A percentile compares a stretch with the other conserved stretches of the same genome.
Conservation (phyloP, 53 echinoderm and acorn worm genomes). For the Mesocentrotus franciscanus region DNA sequence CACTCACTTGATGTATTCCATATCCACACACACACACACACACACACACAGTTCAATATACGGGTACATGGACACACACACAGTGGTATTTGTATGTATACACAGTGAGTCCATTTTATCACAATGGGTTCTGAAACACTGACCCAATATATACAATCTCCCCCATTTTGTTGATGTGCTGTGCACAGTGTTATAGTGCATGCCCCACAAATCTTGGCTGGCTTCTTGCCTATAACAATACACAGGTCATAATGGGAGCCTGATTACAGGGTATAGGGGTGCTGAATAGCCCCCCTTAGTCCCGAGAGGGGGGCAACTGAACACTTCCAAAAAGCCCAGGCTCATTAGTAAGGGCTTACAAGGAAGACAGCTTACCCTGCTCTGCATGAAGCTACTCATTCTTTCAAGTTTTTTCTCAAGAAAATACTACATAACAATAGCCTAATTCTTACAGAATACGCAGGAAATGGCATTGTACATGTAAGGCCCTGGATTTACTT, state of each 20-base stretch:
- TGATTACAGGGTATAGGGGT: conserved; percentile 41
- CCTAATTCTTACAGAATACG: background rate
- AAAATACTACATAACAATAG: conserved; percentile 5
- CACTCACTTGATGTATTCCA: background rate
- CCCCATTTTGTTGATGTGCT: conserved; percentile 32
- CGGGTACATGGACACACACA: background rate
- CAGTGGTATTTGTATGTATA: conserved; percentile 42
- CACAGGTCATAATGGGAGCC: conserved; percentile 40
- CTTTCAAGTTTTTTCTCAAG: conserved; percentile 44
- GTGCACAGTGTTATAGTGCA: background rate
- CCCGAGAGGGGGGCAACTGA: conserved; percentile 23
- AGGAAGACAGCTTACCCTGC: background rate
- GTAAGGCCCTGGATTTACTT: background rate
- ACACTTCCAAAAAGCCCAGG: conserved; percentile 26
- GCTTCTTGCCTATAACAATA: conserved; percentile 31
- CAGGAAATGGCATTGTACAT: background rate
- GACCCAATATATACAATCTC: conserved; percentile 43
- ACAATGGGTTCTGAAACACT: conserved; percentile 15
- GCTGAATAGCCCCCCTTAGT: conserved; percentile 38
- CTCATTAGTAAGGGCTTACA: conserved; percentile 34
- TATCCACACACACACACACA: conserved; percentile 11
- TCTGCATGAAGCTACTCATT: background rate
- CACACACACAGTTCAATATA: background rate
- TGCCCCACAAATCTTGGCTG: background rate
- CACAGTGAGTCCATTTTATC: conserved; percentile 30